Evolutionary conservation across 2,113 vertebrate genomes (phyloP).

Genomic region (Heterotilapia buettikoferi): DNA sequence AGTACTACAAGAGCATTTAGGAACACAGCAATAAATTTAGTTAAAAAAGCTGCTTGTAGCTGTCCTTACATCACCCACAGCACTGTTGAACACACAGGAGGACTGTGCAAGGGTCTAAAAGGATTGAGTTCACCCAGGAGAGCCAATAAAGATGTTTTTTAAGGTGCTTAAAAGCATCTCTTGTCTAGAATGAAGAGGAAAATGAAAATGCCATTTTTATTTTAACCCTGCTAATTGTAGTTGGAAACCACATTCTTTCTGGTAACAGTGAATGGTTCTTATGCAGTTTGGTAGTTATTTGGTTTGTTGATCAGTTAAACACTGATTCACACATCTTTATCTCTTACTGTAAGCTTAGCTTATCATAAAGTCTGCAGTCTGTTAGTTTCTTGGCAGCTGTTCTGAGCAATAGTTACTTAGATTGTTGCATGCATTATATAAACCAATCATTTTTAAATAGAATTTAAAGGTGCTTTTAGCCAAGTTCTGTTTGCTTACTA

Average conservation of each 20-base stretch:
- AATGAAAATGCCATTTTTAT: not conserved
- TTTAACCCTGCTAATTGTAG: not conserved
- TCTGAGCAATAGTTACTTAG: not conserved
- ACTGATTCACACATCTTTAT: not conserved
- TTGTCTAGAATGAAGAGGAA: not conserved
- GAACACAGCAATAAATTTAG: not conserved
- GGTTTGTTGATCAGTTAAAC: not conserved
- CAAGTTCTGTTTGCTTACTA: not conserved
- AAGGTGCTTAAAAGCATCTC: not conserved
- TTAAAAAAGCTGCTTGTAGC: not conserved
- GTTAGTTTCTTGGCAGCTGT: not conserved
- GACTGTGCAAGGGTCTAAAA: not conserved
- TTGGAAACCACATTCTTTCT: not conserved
- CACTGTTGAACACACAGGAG: not conserved
- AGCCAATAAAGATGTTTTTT: not conserved
- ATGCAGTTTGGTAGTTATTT: not conserved
- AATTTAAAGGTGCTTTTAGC: not conserved
- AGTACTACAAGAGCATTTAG: not conserved
- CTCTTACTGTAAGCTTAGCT: not conserved
- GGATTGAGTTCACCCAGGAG: not conserved
- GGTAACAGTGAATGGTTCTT: not conserved
- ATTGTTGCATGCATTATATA: not conserved
- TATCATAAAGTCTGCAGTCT: not conserved
- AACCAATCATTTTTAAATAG: not conserved
- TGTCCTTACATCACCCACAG: not conserved